Evolutionary conservation across 2,113 vertebrate genomes (phyloP), one percentile per base, ranked within the genome.

Genomic region (Callaeas wilsoni): DNA sequence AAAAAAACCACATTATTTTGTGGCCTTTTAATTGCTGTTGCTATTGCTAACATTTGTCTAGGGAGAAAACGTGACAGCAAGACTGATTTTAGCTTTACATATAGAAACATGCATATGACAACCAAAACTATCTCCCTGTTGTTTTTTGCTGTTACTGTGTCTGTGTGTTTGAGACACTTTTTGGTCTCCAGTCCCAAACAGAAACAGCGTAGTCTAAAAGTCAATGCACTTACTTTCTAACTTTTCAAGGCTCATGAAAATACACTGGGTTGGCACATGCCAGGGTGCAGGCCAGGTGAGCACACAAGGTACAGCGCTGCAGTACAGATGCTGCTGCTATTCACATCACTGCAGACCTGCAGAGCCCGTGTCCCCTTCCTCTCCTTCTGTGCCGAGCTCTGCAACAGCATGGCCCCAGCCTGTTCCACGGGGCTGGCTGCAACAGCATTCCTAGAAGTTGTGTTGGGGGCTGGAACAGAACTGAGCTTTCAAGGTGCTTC

Each of bases 271-370:
- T n/a, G 39, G 64, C 26, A 37, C 6, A 2, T 5, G 59, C 25
- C 18, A 44, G 27, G 29, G 39, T 5, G 16, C 55, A 47, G 0
- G 3, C 21, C 47, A 41, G 53, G 49, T 0, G 2, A 42, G 44
- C 53, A 47, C 1, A 14, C 3, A 14, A 16, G 23, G 10, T 9
- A 4, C 52, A 47, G 41, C 33, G 32, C 29, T 71, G 52, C 25
- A 26, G 33, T 2, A 19, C 0, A 0, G 6, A 6, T 5, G 82
- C 70, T 44, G 80, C 30, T 42, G 3, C 1, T 9, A 1, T 2
- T 47, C 5, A 23, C 33, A 4, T 4, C 17, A 2, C 1, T 37
- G 44, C 13, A 39, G 10, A 3, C 37, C 62, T 17, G 18, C 8
- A 25, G 29, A 47, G 64, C n/a, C 52, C 2, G 0, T 1, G 19